Base-by-base conservation (phyloP, 2,888 invertebrate species). In the Hedya salicella region DNA sequence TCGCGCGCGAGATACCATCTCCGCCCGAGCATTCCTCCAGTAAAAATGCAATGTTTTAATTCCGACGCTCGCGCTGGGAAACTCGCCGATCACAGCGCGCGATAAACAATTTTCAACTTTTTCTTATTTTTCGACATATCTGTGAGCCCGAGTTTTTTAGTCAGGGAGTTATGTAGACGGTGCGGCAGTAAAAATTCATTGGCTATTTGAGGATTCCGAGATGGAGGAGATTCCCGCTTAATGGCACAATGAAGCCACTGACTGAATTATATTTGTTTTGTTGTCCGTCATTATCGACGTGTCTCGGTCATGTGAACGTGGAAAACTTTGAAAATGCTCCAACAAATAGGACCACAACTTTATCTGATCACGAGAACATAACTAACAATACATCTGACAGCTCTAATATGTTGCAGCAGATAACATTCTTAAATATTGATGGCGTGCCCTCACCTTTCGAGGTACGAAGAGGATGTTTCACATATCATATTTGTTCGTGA, bases 21-120 rank as follows among this genome's bases (percentile, higher is more conserved):
- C 59, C n/a, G 78, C 71, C 62, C 52, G 59, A 52, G 46, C 59
- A 52, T 60, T 62, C 65, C 49, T 56, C 48, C n/a, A 73, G 75
- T 80, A 85, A 86, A 85, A 86, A 87, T 80, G 85, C 85, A 89
- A 91, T 89, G 91, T 91, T 91, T 91, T 89, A 91, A 91, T 91
- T 86, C 88, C 78, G 74, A 71, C 72, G 75, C 74, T 62, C 62
- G 59, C 64, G 68, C 68, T 75, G 78, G 81, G 81, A 84, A 85
- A 86, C 80, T 79, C 77, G 71, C 69, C 77, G 87, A 88, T 85
- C 79, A 68, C 68, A 50, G 69, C 52, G 42, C 69, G 67, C 71
- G 81, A 83, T 81, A 81, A 79, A 74, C 73, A 73, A 69, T 67
- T 68, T 73, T 69, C 70, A 68, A 75, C 77, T 81, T 77, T 76